A percentile compares a stretch with the other conserved stretches of the same genome.
These are phyloP conservation scores for Lerema accius DNA, from an alignment of 1,140 invertebrate species.

Conservation along the genomic window DNA sequence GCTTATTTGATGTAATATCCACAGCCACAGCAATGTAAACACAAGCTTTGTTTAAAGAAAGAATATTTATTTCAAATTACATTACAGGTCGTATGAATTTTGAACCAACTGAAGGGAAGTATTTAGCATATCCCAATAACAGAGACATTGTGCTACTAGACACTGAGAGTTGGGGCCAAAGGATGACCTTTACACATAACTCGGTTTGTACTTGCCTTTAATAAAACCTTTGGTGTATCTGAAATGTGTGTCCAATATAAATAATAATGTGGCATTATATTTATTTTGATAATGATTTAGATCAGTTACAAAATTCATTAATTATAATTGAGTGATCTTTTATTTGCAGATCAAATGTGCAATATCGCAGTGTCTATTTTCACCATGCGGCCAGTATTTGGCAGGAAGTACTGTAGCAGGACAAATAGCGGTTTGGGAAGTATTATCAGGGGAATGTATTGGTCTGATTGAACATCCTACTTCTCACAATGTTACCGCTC, in stretches of 20 bases:
- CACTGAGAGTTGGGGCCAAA: constrained; percentile 89
- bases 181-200: constrained; percentile 82
- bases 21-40: no score
- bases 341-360: constrained; percentile 84
- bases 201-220: constrained; percentile 52
- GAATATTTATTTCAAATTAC: constrained; percentile 9
- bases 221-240: not conserved
- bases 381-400: constrained; percentile 90
- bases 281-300: no score
- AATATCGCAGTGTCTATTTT: constrained; percentile 87
- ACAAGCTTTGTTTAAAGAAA: no score
- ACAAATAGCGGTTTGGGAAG: constrained; percentile 90
- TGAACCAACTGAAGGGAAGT: constrained; percentile 86
- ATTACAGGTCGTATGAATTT: constrained; percentile 84
- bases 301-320: no score
- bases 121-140: constrained; percentile 90
- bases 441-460: constrained; percentile 82
- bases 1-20: no score
- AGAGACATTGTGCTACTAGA: constrained; percentile 89
- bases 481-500: constrained; percentile 86
- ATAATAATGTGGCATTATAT: no score
- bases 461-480: constrained; percentile 86
- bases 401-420: constrained; percentile 90
- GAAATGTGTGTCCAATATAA: constrained; percentile 39
- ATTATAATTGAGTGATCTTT: no score